phyloP scores from a whole-genome alignment of 2,113 vertebrate genomes.

The Donacobius atricapilla region DNA sequence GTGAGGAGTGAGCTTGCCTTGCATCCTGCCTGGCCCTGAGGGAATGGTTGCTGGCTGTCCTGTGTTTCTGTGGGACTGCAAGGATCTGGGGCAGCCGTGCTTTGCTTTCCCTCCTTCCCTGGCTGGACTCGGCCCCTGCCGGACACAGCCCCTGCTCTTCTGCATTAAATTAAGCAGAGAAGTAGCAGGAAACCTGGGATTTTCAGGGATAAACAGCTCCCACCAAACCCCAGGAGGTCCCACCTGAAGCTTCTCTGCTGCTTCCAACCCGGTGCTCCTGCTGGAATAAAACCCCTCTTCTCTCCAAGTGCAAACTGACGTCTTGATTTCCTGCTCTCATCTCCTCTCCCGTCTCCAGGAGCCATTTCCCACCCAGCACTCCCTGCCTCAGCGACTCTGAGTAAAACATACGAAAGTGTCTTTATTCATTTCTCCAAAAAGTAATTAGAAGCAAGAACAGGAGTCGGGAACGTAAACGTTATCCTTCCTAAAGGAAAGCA shows the following conservation, averaged over 20 bases:
- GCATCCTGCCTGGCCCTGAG: not conserved
- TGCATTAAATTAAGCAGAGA: not conserved
- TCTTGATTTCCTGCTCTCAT: not conserved
- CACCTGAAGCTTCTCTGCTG: not conserved
- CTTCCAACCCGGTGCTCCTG: fast-evolving
- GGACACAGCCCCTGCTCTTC: not conserved
- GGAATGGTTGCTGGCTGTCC: too few species aligned
- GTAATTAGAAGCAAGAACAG: constrained; percentile 68
- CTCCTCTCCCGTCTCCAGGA: not conserved
- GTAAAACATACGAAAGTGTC: constrained; percentile 51
- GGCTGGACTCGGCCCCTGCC: too few species aligned
- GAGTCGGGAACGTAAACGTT: constrained; percentile 41
- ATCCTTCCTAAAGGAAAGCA: constrained; percentile 55
- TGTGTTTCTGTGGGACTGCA: not conserved
- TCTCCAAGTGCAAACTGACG: not conserved
- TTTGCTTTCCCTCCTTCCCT: not conserved
- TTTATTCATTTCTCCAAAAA: constrained; percentile 67
- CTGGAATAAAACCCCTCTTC: not conserved
- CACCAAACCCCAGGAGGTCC: not conserved
- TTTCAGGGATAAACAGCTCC: not conserved
- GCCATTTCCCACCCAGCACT: constrained; percentile 24
- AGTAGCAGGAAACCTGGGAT: not conserved
- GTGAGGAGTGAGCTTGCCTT: not conserved
- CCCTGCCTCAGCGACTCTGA: constrained; percentile 69
- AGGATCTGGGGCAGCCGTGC: not conserved